A percentile compares a stretch with the other conserved stretches of the same genome.
Evolutionary conservation across 2,888 invertebrate genomes (phyloP).

Genomic region (Phengaris arion): DNA sequence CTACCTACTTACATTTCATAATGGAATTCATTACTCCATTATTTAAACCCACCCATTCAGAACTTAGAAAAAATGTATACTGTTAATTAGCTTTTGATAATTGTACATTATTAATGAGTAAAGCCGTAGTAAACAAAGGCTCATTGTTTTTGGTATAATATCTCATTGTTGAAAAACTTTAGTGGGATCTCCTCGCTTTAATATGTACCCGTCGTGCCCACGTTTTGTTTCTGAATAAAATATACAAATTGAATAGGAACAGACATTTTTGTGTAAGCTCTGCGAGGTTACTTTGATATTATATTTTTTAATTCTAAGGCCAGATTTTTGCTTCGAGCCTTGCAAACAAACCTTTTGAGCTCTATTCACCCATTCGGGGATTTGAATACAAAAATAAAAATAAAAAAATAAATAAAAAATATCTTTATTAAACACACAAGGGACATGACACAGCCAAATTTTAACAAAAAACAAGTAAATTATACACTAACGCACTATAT

Average conservation of each 20-base stretch:
- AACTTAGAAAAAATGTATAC: constrained; percentile 11
- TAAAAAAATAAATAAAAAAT: no score
- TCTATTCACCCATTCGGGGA: not conserved
- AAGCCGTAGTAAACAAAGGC: constrained; percentile 34
- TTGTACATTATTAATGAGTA: constrained; percentile 29
- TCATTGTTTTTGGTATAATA: constrained; percentile 37
- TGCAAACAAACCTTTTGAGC: not conserved
- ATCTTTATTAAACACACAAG: no score
- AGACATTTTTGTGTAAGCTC: constrained; percentile 1
- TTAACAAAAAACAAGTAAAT: no score
- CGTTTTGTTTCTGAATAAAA: constrained; percentile 15
- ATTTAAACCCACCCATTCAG: not conserved
- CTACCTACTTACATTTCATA: not conserved
- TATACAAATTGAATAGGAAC: constrained; percentile 17
- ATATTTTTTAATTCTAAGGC: constrained; percentile 9
- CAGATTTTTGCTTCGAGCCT: not conserved
- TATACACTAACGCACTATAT: no score
- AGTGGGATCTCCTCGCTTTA: constrained; percentile 29
- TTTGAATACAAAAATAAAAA: constrained; percentile 14
- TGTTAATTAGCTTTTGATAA: constrained; percentile 10
- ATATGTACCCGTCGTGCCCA: not conserved
- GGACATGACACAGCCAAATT: no score
- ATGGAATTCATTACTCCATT: not conserved
- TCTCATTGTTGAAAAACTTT: constrained; percentile 47
- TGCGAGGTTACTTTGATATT: constrained; percentile 11